These are phyloP conservation scores for Mixornis gularis DNA, from an alignment of 2,113 vertebrate genomes.

Conservation along the genomic window DNA sequence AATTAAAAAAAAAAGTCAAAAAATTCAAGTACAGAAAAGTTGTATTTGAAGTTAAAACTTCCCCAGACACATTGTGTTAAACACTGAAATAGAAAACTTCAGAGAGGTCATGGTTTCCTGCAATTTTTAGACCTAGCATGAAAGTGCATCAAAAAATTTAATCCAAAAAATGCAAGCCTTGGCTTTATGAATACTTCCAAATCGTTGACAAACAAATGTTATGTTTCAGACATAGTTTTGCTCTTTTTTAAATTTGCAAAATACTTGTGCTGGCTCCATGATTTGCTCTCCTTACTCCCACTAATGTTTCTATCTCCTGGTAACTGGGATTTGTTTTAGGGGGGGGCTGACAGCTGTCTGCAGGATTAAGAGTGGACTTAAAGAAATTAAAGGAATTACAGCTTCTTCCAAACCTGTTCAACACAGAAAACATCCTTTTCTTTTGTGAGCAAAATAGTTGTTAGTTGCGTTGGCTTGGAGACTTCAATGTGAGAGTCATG, in stretches of 20 bases:
- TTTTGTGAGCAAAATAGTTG: not conserved
- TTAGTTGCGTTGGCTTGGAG: not conserved
- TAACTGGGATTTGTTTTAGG: not conserved
- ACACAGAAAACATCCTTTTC: not conserved
- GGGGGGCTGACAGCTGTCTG: not conserved
- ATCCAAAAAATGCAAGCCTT: not conserved
- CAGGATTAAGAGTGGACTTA: not conserved
- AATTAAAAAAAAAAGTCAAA: rapidly evolving
- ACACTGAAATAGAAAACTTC: not conserved
- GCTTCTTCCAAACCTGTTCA: not conserved
- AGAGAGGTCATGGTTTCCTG: not conserved
- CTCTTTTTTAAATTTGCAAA: not conserved
- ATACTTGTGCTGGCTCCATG: not conserved
- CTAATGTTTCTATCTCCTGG: not conserved
- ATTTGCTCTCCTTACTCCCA: not conserved
- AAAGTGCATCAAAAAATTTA: not conserved
- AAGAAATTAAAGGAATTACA: not conserved
- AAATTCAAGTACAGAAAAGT: not conserved
- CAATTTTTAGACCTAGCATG: not conserved
- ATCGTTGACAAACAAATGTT: not conserved
- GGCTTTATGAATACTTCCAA: not conserved
- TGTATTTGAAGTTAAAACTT: not conserved
- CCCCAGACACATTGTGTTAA: not conserved
- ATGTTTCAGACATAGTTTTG: not conserved
- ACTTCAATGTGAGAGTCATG: not conserved